Evolutionary conservation across 1,140 invertebrate species (phyloP), one percentile per base, ranked within the genome.

Genomic region (Globodera rostochiensis): DNA sequence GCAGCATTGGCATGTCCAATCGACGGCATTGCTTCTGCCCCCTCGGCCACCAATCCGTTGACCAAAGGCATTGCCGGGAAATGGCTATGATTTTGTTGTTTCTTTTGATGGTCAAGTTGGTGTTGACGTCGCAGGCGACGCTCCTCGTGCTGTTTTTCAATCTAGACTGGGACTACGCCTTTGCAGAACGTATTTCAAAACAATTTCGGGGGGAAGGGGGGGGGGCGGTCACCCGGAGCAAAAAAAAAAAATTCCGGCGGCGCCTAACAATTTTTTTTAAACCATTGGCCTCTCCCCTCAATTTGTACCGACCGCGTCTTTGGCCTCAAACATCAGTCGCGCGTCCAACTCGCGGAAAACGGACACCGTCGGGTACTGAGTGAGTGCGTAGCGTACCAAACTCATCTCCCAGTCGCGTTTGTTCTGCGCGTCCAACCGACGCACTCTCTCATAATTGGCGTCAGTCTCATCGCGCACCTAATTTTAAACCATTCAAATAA

Each of bases 391-490:
- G 46, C 47, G 80, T 53, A 83, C 71, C 57, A 84, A 70, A 25
- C 79, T 74, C 25, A 77, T 64, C 36, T 84, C 83, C 13, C 46
- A 74, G 15, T 85, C 67, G 11, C 84, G 66, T 69, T 64, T 45
- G 73, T 84, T 85, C n/a, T 73, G 57, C 45, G 83, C 83, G 53
- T 69, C 64, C 36, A 78, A n/a, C 46, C 67, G 46, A 47, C 82
- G 74, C n/a, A 86, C 53, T 77, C 78, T 74, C 36, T 73, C 75
- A 25, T 79, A 85, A 67, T 45, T 78, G 25, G 74, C 21, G 45
- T 85, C 87, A 6, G 82, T 77, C 19, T 87, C 87, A 57, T 82
- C 80, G 69, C 80, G 77, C 1, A 88, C 76, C 85, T 86, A 49
- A 76, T 69, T 73, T 45, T 7, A 74, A 49, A 67, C 1, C 36